Percentiles rank a stretch among this genome's conserved stretches.
phyloP scores from a whole-genome alignment of 2,113 vertebrate genomes.

The Stegostoma tigrinum region DNA sequence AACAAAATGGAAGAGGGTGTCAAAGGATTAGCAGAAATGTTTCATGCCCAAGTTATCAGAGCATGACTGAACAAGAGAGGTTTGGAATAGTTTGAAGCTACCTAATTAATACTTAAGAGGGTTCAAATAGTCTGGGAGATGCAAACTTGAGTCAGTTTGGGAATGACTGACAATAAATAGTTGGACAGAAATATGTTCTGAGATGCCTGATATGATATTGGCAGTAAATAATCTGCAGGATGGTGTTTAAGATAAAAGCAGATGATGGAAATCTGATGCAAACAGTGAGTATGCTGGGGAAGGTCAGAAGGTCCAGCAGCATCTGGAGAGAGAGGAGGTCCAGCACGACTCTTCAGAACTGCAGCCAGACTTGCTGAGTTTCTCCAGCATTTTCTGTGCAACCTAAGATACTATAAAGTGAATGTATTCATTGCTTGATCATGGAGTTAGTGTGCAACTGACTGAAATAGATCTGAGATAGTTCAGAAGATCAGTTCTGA shows the following conservation, averaged over 20 bases:
- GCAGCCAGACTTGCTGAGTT: no score
- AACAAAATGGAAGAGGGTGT: not conserved
- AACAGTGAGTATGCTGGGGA: no score
- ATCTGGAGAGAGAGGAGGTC: no score
- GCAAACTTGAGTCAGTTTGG: not conserved
- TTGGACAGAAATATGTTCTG: not conserved
- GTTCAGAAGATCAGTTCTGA: not conserved
- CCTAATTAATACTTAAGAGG: not conserved
- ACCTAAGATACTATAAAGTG: not conserved
- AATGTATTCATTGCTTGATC: not conserved
- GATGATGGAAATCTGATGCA: no score
- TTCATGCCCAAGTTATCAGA: not conserved
- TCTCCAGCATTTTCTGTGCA: no score
- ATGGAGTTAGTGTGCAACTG: not conserved
- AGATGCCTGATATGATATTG: not conserved
- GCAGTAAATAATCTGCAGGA: not conserved
- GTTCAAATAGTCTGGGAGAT: not conserved
- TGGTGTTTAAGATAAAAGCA: not conserved
- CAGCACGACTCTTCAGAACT: no score
- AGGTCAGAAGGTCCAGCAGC: no score
- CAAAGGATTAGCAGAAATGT: not conserved
- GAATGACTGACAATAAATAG: not conserved
- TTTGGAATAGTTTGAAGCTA: not conserved
- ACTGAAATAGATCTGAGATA: not conserved
- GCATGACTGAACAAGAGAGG: no score